Conservation (phyloP, 2,113 vertebrate genomes). For the Typhlomys cinereus region DNA sequence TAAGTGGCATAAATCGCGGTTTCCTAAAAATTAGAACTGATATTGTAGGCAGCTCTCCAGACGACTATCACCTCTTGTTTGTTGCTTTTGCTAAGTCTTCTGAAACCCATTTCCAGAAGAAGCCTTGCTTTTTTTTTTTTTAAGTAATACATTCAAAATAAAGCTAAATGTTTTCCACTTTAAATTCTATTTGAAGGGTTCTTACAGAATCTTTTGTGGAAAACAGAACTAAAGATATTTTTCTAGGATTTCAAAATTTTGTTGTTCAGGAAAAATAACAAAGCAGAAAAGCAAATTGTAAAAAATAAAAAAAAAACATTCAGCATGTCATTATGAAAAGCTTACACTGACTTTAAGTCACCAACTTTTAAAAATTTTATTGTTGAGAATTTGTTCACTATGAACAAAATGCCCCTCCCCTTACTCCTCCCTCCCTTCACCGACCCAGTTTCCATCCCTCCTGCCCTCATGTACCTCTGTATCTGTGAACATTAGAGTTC, state of each 20-base stretch:
- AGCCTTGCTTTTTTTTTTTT: not conserved
- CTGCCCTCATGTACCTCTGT: too few relatives aligned
- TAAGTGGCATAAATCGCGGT: not conserved
- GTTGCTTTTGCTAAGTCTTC: not conserved
- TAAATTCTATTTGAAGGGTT: not conserved
- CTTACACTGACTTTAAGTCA: not conserved
- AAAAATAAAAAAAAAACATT: not conserved
- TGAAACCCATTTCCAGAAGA: not conserved
- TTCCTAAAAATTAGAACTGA: not conserved
- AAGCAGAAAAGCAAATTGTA: not conserved
- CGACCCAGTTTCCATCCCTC: too few relatives aligned
- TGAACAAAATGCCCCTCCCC: too few relatives aligned
- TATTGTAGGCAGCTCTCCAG: not conserved
- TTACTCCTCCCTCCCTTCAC: too few relatives aligned
- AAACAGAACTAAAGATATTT: conserved; percentile 14
- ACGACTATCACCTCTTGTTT: not conserved
- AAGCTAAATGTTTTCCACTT: not conserved
- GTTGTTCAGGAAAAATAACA: not conserved
- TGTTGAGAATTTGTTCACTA: too few relatives aligned
- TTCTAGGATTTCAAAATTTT: conserved; percentile 27
- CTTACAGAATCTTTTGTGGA: not conserved
- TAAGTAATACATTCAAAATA: conserved; percentile 12
- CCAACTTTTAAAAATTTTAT: too few relatives aligned
- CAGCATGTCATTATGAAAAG: not conserved
- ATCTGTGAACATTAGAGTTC: too few relatives aligned